These are phyloP conservation scores for Hycleus cichorii DNA, from an alignment of 1,140 invertebrate genomes.

Conservation along the genomic window DNA sequence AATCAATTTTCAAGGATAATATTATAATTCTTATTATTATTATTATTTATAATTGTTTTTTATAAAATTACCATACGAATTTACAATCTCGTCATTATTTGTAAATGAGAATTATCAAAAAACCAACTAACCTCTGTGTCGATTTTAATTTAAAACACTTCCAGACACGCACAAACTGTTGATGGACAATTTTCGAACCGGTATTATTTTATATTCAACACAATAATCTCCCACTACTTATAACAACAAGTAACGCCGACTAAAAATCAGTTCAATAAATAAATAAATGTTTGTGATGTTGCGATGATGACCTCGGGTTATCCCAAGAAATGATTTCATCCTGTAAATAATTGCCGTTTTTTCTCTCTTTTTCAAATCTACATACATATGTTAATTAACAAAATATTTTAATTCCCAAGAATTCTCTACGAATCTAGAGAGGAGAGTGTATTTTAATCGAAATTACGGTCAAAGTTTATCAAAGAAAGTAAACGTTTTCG, in stretches of 20 bases:
- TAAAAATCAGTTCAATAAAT: background rate
- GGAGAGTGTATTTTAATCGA: no score
- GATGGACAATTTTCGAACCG: constrained; percentile 5
- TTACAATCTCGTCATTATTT: background rate
- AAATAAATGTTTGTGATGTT: no score
- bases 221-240: constrained; percentile 6
- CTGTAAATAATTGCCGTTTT: background rate
- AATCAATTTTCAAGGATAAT: no score
- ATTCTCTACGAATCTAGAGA: no score
- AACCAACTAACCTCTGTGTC: background rate
- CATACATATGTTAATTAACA: no score
- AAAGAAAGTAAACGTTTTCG: no score
- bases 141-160: background rate
- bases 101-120: background rate
- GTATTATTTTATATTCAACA: constrained; percentile 8
- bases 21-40: no score
- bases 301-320: constrained; percentile 6
- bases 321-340: constrained; percentile 9
- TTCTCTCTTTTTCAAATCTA: no score
- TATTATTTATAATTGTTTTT: background rate
- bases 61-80: background rate
- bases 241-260: no score
- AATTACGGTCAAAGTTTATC: no score
- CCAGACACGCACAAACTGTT: background rate
- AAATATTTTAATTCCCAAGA: no score